Percentiles rank a stretch among this genome's conserved stretches.
Conservation (phyloP, 2,888 invertebrate genomes). For the Diaphora mendica region DNA sequence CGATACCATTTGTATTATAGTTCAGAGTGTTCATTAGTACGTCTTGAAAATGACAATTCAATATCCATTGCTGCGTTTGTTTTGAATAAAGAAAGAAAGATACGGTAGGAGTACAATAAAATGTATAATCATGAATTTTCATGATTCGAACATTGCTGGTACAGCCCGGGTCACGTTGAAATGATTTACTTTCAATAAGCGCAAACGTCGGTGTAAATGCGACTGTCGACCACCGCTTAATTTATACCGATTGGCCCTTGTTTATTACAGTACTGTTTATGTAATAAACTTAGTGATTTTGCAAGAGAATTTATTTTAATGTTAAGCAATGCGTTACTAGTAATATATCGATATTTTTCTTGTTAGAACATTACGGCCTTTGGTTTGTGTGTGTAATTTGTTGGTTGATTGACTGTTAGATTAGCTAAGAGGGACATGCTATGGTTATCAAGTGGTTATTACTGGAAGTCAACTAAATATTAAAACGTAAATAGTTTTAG, state of each 20-base stretch:
- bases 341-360: conserved; percentile 58
- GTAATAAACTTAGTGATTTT: conserved; percentile 71
- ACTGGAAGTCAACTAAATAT: conserved; percentile 38
- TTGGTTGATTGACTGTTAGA: conserved; percentile 36
- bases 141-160: conserved; percentile 37
- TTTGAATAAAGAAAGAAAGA: background rate
- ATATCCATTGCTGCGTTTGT: conserved; percentile 23
- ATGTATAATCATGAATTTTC: conserved; percentile 42
- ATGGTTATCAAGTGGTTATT: conserved; percentile 20
- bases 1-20: conserved; percentile 69
- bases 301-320: conserved; percentile 72
- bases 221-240: conserved; percentile 69
- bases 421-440: conserved; percentile 42
- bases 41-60: conserved; percentile 19
- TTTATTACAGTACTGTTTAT: conserved; percentile 73
- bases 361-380: conserved; percentile 37
- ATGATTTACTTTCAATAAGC: conserved; percentile 82
- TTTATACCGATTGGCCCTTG: conserved; percentile 76
- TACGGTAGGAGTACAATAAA: conserved; percentile 24
- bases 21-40: conserved; percentile 26
- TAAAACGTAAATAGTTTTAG: conserved; percentile 32
- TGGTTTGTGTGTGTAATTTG: conserved; percentile 24
- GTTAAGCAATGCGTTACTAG: conserved; percentile 51
- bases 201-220: conserved; percentile 72
- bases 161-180: conserved; percentile 67